Percentiles rank a stretch among this genome's conserved stretches.
Conservation (phyloP, 2,113 vertebrate genomes). For the Halcyon senegalensis region DNA sequence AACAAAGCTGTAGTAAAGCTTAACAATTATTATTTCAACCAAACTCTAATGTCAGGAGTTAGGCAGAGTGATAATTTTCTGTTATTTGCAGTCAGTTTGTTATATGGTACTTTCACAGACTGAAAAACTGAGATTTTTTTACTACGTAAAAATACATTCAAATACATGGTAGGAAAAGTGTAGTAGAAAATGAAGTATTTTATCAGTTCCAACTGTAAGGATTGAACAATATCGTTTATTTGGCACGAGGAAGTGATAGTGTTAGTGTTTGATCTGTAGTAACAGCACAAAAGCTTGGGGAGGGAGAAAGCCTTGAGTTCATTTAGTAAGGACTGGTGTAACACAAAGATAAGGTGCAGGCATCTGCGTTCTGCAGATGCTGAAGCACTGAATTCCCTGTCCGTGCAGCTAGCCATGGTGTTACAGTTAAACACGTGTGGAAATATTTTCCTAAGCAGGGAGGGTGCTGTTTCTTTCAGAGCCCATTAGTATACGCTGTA, state of each 20-base stretch:
- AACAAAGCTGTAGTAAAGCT: neutral
- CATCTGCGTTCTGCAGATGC: neutral
- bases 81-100: neutral
- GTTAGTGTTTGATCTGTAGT: neutral
- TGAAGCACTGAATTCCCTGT: neutral
- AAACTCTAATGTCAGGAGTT: neutral
- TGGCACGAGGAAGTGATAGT: neutral
- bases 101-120: neutral
- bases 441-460: neutral
- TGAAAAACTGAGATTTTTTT: neutral
- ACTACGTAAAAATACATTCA: neutral
- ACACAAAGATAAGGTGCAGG: neutral
- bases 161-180: neutral
- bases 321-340: neutral
- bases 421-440: rapidly evolving
- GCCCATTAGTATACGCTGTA: neutral
- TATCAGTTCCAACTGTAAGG: neutral
- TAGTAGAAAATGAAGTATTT: neutral
- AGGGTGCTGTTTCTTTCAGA: neutral
- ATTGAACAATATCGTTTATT: neutral
- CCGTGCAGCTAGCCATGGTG: neutral
- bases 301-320: neutral
- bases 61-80: neutral
- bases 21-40: neutral
- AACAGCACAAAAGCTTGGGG: neutral